Base-by-base conservation (phyloP, 2,113 vertebrate species). In the Poeciliopsis turrubarensis region DNA sequence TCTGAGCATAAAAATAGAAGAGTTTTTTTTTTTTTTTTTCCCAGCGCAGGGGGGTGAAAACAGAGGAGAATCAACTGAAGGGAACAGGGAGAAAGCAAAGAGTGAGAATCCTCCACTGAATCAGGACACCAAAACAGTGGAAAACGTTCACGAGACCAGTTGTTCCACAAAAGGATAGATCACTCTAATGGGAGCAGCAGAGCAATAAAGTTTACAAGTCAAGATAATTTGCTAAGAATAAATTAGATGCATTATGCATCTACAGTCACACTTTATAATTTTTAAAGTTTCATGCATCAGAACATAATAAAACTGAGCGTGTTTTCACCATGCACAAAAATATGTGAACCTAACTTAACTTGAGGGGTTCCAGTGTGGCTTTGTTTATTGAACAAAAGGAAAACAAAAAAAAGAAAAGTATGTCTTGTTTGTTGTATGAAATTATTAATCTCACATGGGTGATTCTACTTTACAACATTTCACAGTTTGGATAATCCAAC, bases 1-100 rank as follows among this genome's bases (percentile, higher is more conserved):
- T 91, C 90, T 82, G 84, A 91, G 89, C 83, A 47, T 93, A 93
- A 91, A 93, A 93, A 93, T 93, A 93, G 92, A 91, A 89, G 82
- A 77, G 88, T 81, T 92, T 89, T 37, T 34, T 34, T 34, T 32
- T 34, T 37, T 37, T 37, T 37, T 37, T 57, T 57, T 92, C 91
- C 89, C 92, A 89, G 82, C 86, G 88, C 83, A 86, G 76, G 71
- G 70, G 65, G 79, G 78, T 85, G 80, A 83, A 89, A 87, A 91
- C 88, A 79, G 78, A 84, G 84, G 75, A 84, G 72, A 85, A 90
- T 64, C 71, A 77, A 86, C 74, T 30, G 72, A 81, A 84, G 82
- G 63, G 71, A 84, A 80, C 65, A 72, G 30, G 68, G 66, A 62
- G 76, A 67, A 73, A 79, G 80, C 61, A 60, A 81, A 86, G 73